Evolutionary conservation across 2,797 vertebrate genomes (phyloP).

Genomic region (Urophycis tenuis): DNA sequence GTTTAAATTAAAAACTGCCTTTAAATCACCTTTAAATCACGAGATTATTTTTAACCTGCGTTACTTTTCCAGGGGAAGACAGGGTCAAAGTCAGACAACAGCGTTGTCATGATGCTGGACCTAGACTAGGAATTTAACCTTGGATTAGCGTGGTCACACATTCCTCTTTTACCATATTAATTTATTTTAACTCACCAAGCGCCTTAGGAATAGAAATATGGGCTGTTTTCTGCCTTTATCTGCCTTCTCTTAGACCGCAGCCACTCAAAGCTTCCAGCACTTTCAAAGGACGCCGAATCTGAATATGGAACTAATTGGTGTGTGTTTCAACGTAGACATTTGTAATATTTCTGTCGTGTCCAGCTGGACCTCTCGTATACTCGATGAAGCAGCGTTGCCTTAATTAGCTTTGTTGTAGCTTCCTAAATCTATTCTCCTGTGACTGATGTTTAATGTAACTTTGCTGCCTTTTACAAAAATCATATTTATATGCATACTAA

Average conservation of each 20-base stretch:
- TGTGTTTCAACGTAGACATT: slow-evolving; percentile 50
- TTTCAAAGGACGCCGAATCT: slow-evolving; percentile 60
- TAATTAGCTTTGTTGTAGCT: slow-evolving; percentile 20
- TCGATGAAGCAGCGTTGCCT: slow-evolving; percentile 22
- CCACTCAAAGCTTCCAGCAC: slow-evolving; percentile 57
- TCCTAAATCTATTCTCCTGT: neutral
- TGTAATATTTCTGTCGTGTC: slow-evolving; percentile 29
- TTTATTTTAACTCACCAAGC: slow-evolving; percentile 59
- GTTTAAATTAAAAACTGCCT: neutral
- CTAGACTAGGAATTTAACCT: neutral
- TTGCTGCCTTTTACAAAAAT: slow-evolving; percentile 5
- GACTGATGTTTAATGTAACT: slow-evolving; percentile 26
- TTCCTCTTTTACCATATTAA: slow-evolving; percentile 54
- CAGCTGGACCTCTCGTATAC: slow-evolving; percentile 22
- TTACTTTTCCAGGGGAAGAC: too few species aligned
- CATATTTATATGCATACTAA: slow-evolving; percentile 9
- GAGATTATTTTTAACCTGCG: neutral
- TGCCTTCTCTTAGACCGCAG: slow-evolving; percentile 44
- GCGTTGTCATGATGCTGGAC: neutral
- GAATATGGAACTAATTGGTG: slow-evolving; percentile 28
- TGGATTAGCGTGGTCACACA: slow-evolving; percentile 27
- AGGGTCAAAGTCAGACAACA: neutral
- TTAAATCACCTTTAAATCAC: too few species aligned
- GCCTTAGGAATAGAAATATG: slow-evolving; percentile 59
- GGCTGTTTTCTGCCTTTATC: slow-evolving; percentile 24